These are phyloP conservation scores for Trachurus trachurus DNA, from an alignment of 2,797 vertebrate genomes.

Conservation along the genomic window DNA sequence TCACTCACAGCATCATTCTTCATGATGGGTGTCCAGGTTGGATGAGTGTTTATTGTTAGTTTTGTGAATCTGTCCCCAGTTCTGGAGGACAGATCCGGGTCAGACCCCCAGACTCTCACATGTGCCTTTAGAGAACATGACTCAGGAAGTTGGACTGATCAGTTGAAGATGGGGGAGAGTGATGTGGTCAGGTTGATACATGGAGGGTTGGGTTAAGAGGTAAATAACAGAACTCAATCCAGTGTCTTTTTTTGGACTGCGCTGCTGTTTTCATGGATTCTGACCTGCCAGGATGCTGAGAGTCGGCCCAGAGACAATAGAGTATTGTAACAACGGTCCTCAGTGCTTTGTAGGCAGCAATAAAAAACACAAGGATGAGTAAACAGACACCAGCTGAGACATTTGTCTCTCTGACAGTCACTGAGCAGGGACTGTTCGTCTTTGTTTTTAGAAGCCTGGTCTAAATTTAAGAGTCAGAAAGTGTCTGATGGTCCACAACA, in stretches of 20 bases:
- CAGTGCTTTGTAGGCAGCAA: slow-evolving; percentile 60
- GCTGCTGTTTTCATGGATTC: slow-evolving; percentile 68
- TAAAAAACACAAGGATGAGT: slow-evolving; percentile 33
- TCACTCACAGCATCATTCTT: slow-evolving; percentile 1
- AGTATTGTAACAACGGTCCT: slow-evolving; percentile 68
- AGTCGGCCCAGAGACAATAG: slow-evolving; percentile 74
- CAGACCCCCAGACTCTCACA: slow-evolving; percentile 61
- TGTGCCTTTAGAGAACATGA: slow-evolving; percentile 47
- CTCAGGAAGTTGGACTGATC: slow-evolving; percentile 18
- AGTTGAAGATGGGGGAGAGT: neutral
- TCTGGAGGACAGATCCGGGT: slow-evolving; percentile 39
- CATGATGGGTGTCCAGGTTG: slow-evolving; percentile 1
- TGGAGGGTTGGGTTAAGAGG: slow-evolving; percentile 28
- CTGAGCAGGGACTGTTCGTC: slow-evolving; percentile 5
- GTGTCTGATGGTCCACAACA: neutral
- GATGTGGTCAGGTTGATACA: slow-evolving; percentile 29
- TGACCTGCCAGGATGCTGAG: slow-evolving; percentile 68
- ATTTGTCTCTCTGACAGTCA: neutral
- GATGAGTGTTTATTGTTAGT: neutral
- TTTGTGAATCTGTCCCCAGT: slow-evolving; percentile 3
- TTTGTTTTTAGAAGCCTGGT: slow-evolving; percentile 45
- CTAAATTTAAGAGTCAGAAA: slow-evolving; percentile 52
- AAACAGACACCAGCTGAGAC: slow-evolving; percentile 29
- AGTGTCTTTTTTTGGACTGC: slow-evolving; percentile 66
- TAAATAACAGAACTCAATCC: slow-evolving; percentile 43